A percentile compares a stretch with the other conserved stretches of the same genome.
Evolutionary conservation across 2,797 vertebrate genomes (phyloP).

Genomic region (Lepilemur septentrionalis): DNA sequence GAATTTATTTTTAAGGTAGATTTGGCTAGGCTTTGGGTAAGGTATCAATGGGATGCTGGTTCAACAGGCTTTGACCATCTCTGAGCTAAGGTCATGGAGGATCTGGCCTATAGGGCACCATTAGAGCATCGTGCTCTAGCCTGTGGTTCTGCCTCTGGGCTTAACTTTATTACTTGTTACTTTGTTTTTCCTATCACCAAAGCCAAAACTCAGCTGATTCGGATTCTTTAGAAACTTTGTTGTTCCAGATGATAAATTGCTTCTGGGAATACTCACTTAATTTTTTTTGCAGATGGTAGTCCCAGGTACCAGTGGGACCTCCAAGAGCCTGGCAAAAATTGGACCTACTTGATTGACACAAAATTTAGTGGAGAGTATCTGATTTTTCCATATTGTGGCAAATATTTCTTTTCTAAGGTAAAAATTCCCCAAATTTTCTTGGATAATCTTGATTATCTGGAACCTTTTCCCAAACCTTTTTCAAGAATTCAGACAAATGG

Average conservation of each 20-base stretch:
- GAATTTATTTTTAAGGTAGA: conserved; percentile 18
- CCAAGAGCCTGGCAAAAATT: conserved; percentile 21
- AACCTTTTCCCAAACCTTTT: background rate
- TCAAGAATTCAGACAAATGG: background rate
- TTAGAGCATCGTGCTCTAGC: background rate
- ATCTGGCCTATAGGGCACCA: background rate
- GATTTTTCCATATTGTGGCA: background rate
- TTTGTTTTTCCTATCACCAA: conserved; percentile 5
- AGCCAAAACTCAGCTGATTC: background rate
- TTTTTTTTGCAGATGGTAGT: background rate
- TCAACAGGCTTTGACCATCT: background rate
- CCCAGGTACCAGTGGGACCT: background rate
- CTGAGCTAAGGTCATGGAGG: background rate
- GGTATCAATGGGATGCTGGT: background rate
- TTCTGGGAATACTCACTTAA: background rate
- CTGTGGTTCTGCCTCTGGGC: background rate
- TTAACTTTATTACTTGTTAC: background rate
- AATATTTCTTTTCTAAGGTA: background rate
- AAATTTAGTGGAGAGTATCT: background rate
- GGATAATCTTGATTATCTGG: background rate
- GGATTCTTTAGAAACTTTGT: background rate
- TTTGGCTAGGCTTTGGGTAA: background rate
- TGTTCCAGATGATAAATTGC: background rate
- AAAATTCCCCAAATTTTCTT: background rate
- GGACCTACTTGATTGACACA: background rate